These are phyloP conservation scores for Punctoribates punctum DNA, from an alignment of 2,888 invertebrate species.

Conservation along the genomic window DNA sequence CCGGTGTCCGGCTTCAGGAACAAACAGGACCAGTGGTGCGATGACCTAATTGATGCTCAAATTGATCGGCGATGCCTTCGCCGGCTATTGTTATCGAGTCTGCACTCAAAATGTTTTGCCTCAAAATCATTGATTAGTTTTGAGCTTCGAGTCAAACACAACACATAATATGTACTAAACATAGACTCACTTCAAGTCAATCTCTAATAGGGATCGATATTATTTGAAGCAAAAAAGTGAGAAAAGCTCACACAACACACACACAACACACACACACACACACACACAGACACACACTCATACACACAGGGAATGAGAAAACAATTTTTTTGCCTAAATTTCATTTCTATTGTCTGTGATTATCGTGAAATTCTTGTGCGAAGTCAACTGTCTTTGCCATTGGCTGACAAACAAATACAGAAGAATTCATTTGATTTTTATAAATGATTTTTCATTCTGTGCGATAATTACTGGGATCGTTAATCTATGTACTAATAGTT, in stretches of 20 bases:
- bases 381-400: no score
- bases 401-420: no score
- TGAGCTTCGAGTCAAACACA: slow-evolving; percentile 31
- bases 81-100: neutral
- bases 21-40: slow-evolving; percentile 35
- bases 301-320: no score
- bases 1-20: slow-evolving; percentile 35
- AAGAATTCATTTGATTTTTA: no score
- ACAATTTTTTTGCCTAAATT: no score
- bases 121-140: slow-evolving; percentile 37
- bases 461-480: no score
- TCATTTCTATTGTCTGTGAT: no score
- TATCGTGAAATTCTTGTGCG: no score
- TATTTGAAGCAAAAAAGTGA: slow-evolving; percentile 31
- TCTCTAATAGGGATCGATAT: slow-evolving; percentile 37
- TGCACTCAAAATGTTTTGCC: slow-evolving; percentile 11
- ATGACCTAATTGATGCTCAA: slow-evolving; percentile 36
- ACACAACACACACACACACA: no score
- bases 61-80: slow-evolving; percentile 25
- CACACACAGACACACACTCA: no score
- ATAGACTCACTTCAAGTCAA: slow-evolving; percentile 22
- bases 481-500: neutral
- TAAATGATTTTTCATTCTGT: no score
- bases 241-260: neutral
- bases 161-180: slow-evolving; percentile 23